Evolutionary conservation across 2,797 vertebrate species (phyloP).

Genomic region (Phoebastria nigripes): DNA sequence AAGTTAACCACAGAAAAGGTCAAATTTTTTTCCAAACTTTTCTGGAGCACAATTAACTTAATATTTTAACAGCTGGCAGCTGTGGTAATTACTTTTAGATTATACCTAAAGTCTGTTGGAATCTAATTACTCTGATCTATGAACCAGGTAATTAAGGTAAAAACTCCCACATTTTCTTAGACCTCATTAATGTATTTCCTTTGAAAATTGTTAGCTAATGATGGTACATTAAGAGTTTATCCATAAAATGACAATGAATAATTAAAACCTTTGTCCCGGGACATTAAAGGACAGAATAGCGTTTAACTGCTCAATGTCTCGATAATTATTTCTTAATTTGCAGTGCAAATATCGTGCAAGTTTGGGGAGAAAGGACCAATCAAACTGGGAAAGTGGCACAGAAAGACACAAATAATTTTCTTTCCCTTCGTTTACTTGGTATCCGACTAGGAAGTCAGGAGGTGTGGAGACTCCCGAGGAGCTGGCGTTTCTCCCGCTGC

Average conservation of each 20-base stretch:
- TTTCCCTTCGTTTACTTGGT: neutral
- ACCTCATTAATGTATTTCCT: conserved; percentile 69
- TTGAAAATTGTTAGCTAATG: conserved; percentile 70
- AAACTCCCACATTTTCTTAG: conserved; percentile 65
- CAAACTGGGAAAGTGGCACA: neutral
- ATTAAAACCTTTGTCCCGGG: conserved; percentile 50
- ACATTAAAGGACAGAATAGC: conserved; percentile 49
- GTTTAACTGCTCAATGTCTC: conserved; percentile 2
- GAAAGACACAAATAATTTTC: neutral
- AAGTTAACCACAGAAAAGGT: conserved; percentile 34
- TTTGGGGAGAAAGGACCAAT: neutral
- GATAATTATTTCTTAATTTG: conserved; percentile 15
- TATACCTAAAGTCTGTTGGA: conserved; percentile 65
- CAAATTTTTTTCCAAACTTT: conserved; percentile 35
- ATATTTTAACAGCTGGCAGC: conserved; percentile 70
- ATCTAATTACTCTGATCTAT: conserved; percentile 74
- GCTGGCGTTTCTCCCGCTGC: neutral
- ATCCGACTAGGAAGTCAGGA: neutral
- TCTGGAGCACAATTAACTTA: conserved; percentile 32
- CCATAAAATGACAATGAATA: conserved; percentile 60
- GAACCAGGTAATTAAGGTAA: conserved; percentile 72
- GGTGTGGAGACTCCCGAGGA: neutral
- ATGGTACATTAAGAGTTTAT: conserved; percentile 54
- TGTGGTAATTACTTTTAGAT: conserved; percentile 71
- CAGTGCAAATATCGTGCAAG: neutral